A percentile compares a stretch with the other conserved stretches of the same genome.
Conservation (phyloP, 2,113 vertebrate species). For the Pitta sordida region DNA sequence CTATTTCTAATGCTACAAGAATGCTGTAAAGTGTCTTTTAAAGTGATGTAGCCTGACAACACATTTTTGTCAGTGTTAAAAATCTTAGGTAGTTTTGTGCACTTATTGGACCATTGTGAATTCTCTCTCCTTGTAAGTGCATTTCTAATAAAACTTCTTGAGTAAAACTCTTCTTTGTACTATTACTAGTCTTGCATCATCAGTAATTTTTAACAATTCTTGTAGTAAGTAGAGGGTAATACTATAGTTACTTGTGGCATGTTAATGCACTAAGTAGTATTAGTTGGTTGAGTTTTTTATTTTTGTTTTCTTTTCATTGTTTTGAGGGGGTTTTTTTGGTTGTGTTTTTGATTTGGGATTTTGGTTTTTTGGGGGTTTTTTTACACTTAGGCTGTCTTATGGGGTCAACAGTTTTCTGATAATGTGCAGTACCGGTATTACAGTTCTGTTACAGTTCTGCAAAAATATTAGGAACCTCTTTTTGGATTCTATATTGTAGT, state of each 20-base stretch:
- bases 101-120: conserved; percentile 94
- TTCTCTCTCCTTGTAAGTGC: conserved; percentile 93
- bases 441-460: conserved; percentile 80
- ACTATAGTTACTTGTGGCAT: conserved; percentile 96
- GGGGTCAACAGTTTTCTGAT: conserved; percentile 83
- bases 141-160: conserved; percentile 87
- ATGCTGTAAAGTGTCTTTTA: conserved; percentile 82
- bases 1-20: conserved; percentile 84
- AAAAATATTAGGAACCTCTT: conserved; percentile 86
- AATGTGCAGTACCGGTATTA: conserved; percentile 94
- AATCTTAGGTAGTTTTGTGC: conserved; percentile 86
- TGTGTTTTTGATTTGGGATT: conserved; percentile 48
- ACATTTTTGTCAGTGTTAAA: conserved; percentile 86
- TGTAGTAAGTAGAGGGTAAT: conserved; percentile 90
- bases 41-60: conserved; percentile 85
- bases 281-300: conserved; percentile 77
- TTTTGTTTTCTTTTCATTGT: conserved; percentile 55
- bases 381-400: conserved; percentile 81
- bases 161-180: conserved; percentile 90
- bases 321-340: conserved; percentile 54
- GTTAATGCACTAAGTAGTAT: conserved; percentile 94
- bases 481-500: conserved; percentile 90
- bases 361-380: conserved; percentile 54
- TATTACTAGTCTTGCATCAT: conserved; percentile 90
- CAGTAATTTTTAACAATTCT: conserved; percentile 86